Percentiles rank a stretch among this genome's conserved stretches.
Conservation (phyloP, 2,888 invertebrate genomes). For the Alcis repandata region DNA sequence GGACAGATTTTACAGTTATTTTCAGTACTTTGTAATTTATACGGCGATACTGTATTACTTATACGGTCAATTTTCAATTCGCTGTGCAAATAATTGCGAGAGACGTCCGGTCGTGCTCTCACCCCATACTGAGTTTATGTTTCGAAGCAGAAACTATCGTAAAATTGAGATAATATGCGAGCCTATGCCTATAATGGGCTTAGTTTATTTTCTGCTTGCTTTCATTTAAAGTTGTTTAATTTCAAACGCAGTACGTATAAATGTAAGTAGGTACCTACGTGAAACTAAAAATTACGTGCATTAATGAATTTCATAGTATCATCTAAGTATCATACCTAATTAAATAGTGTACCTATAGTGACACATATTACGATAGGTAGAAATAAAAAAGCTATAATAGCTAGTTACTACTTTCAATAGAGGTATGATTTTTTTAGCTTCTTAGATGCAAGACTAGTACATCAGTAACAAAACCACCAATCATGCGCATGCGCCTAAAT, state of each 20-base stretch:
- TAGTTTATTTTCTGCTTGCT: too few relatives aligned
- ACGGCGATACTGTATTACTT: conserved; percentile 51
- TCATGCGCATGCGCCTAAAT: conserved; percentile 1
- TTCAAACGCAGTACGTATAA: too few relatives aligned
- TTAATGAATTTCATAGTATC: too few relatives aligned
- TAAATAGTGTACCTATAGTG: too few relatives aligned
- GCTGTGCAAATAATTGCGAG: conserved; percentile 57
- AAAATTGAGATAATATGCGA: neutral
- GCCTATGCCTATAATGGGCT: too few relatives aligned
- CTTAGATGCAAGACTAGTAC: neutral
- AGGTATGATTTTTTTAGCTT: neutral
- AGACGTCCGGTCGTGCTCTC: conserved; percentile 3
- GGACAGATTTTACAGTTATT: conserved; percentile 51
- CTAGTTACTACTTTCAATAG: too few relatives aligned
- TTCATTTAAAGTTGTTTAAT: too few relatives aligned
- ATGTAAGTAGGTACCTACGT: too few relatives aligned
- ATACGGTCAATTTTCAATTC: conserved; percentile 60
- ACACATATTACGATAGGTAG: too few relatives aligned
- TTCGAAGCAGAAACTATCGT: neutral
- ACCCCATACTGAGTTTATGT: neutral
- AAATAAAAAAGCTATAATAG: too few relatives aligned
- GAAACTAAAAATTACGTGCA: too few relatives aligned
- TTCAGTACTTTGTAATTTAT: conserved; percentile 47
- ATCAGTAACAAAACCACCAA: neutral
- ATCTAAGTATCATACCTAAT: too few relatives aligned